Conservation (phyloP, 2,888 invertebrate species). For the Uloborus plumipes region DNA sequence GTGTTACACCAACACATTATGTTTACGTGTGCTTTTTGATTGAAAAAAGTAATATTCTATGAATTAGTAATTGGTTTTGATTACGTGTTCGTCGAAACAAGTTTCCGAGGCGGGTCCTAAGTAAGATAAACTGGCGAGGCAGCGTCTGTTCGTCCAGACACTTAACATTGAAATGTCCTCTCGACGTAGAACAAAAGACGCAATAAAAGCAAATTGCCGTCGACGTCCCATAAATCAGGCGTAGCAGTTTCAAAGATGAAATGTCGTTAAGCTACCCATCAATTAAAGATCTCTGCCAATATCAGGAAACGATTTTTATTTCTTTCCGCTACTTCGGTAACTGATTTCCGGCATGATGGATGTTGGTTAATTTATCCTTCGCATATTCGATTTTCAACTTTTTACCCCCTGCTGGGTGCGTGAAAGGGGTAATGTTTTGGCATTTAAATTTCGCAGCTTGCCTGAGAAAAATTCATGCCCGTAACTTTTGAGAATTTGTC, state of each 20-base stretch:
- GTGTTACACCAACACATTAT: too few species aligned
- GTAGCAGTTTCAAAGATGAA: slow-evolving; percentile 45
- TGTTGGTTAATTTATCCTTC: slow-evolving; percentile 37
- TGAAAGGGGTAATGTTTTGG: slow-evolving; percentile 4
- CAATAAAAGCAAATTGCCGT: slow-evolving; percentile 48
- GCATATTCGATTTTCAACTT: slow-evolving; percentile 19
- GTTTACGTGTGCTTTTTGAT: too few species aligned
- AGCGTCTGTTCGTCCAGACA: too few species aligned
- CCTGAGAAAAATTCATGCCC: background rate
- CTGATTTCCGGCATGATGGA: slow-evolving; percentile 42
- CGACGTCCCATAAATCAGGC: slow-evolving; percentile 45
- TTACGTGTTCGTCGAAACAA: too few species aligned
- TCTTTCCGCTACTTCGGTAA: slow-evolving; percentile 12
- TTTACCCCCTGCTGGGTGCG: background rate
- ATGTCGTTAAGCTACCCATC: slow-evolving; percentile 47
- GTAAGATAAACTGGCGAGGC: too few species aligned
- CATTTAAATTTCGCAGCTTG: slow-evolving; percentile 1
- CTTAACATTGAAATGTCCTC: too few species aligned
- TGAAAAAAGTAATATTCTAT: too few species aligned
- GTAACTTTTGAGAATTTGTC: too few species aligned
- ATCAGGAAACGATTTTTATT: slow-evolving; percentile 43
- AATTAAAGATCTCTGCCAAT: slow-evolving; percentile 53
- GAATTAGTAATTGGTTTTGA: too few species aligned
- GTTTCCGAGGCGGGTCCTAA: too few species aligned
- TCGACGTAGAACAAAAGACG: slow-evolving; percentile 24